A percentile compares a stretch with the other conserved stretches of the same genome.
These are phyloP conservation scores for Chaetodon trifascialis DNA, from an alignment of 2,113 vertebrate species.

Conservation along the genomic window DNA sequence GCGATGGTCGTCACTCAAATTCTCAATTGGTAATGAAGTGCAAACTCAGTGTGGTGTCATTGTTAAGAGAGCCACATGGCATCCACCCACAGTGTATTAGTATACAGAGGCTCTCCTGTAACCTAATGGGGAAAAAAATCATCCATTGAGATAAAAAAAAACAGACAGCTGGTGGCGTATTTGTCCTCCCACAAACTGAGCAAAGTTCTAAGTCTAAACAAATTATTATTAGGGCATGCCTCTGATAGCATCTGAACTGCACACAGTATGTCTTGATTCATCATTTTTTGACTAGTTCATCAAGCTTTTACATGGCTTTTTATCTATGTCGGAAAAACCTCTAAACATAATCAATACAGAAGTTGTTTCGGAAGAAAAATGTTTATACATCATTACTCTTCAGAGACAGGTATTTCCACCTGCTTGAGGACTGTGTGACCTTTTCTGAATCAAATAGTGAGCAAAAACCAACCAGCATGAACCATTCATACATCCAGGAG, in stretches of 20 bases:
- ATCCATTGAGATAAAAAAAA: background rate
- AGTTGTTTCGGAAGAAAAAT: background rate
- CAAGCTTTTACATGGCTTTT: background rate
- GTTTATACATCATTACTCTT: background rate
- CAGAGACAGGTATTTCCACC: background rate
- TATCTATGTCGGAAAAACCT: background rate
- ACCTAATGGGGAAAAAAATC: background rate
- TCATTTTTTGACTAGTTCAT: background rate
- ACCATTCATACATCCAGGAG: background rate
- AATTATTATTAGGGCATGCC: background rate
- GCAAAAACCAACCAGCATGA: background rate
- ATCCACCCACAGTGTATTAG: background rate
- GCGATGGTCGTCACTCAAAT: background rate
- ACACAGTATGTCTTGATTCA: background rate
- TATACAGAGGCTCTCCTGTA: background rate
- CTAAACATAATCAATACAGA: background rate
- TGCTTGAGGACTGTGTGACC: too few species aligned
- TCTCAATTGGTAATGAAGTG: constrained; percentile 18
- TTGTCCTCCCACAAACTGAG: constrained; percentile 34
- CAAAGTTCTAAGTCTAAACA: constrained; percentile 63
- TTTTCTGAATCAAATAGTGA: background rate
- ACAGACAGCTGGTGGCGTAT: background rate
- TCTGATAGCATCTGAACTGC: background rate
- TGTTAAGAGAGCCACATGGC: background rate
- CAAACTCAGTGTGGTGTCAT: constrained; percentile 41